Conservation (phyloP, 2,888 invertebrate species). For the Ethmia dodecea region DNA sequence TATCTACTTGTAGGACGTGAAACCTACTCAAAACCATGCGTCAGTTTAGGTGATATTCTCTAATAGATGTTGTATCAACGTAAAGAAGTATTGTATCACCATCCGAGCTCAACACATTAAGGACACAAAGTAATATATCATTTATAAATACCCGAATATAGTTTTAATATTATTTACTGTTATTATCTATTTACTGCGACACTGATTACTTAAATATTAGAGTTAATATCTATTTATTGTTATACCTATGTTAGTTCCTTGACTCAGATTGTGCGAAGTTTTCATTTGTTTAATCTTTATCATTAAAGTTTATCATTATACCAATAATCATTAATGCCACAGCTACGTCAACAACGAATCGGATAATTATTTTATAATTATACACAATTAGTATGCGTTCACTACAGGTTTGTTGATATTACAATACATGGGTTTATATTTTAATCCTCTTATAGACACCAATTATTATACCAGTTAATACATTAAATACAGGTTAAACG, state of each 20-base stretch:
- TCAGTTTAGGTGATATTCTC: no score
- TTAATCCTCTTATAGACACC: constrained; percentile 65
- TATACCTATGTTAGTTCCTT: constrained; percentile 60
- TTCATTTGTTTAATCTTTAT: constrained; percentile 38
- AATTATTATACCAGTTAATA: constrained; percentile 52
- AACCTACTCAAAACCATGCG: neutral
- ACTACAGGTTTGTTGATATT: constrained; percentile 49
- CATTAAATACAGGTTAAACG: constrained; percentile 25
- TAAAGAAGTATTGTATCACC: no score
- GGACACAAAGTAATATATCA: no score
- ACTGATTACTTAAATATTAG: no score
- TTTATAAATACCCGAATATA: no score
- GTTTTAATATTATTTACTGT: no score
- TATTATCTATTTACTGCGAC: no score
- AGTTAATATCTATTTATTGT: constrained; percentile 16
- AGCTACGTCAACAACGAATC: constrained; percentile 61
- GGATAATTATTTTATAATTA: constrained; percentile 32
- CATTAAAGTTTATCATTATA: constrained; percentile 35
- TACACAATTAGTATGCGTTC: no score
- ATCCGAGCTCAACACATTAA: no score
- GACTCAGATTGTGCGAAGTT: constrained; percentile 72
- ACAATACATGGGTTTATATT: constrained; percentile 32
- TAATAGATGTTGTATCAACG: no score
- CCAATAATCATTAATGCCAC: constrained; percentile 49
- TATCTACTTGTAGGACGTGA: constrained; percentile 19